Base-by-base conservation (phyloP, 2,888 invertebrate species). In the Agrochola macilenta region DNA sequence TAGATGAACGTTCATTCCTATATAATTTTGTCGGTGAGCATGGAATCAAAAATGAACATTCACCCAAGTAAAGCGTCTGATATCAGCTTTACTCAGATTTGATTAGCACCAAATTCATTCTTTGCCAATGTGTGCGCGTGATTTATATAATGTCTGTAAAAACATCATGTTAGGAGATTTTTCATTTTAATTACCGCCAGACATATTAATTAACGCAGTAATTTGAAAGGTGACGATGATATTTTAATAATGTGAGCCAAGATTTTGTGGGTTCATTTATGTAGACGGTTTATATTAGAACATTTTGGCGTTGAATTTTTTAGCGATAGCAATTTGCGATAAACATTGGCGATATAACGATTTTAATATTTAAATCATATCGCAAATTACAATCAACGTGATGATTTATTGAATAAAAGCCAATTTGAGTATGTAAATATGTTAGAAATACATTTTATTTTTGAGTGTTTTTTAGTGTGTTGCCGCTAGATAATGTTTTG, bases 401-500 rank as follows among this genome's bases (percentile, higher is more conserved):
- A 70, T 73, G 66, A 68, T 74, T 85, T 57, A 74, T 72, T 66
- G 11, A 72, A 73, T 69, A 52, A 73, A 86, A 77, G 74, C 81
- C 76, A 85, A 79, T 79, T 78, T 83, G 65, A 77, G 20, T 81
- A 77, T 87, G 87, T 87, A 83, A 73, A 87, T 88, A 78, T 49
- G 69, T 80, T 85, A 72, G 63, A 71, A 66, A 64, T 74, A 69
- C 57, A 73, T 74, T 74, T 72, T 52, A 52, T 81, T 85, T 80
- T 82, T 76, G 75, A 35, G 80, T 82, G 83, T 58, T 60, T 57
- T 74, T 63, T 79, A 74, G 84, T 88, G 75, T 74, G 76, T 87
- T 87, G 88, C 86, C 66, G 88, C 89, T 87, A 87, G 87, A 63
- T 64, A 76, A 71, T 43, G 61, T 81, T 85, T 81, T 76, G 74